These are phyloP conservation scores for Cariama cristata DNA, from an alignment of 2,113 vertebrate genomes.

Conservation along the genomic window DNA sequence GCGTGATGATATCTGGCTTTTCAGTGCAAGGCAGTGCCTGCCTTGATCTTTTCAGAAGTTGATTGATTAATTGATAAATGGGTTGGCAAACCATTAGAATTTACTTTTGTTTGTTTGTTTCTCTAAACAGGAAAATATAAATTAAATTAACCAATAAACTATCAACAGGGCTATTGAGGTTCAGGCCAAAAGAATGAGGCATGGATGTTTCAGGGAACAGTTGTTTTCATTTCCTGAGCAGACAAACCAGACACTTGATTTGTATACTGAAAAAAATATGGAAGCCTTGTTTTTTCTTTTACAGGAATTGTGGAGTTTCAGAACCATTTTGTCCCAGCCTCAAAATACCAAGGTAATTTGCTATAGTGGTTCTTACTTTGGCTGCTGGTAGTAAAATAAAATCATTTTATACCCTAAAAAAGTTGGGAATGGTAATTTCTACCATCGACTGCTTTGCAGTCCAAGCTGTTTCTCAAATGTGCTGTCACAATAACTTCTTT, in stretches of 20 bases:
- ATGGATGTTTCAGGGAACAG: background rate
- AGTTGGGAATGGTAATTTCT: constrained; percentile 1
- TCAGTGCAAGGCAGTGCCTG: background rate
- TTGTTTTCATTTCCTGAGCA: background rate
- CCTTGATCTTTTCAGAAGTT: background rate
- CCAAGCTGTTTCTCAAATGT: background rate
- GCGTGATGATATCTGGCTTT: rapidly evolving
- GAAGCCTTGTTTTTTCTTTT: background rate
- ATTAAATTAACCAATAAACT: background rate
- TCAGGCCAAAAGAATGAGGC: background rate
- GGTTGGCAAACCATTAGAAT: background rate
- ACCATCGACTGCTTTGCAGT: background rate
- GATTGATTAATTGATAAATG: background rate
- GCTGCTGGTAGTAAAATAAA: constrained; percentile 15
- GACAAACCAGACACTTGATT: background rate
- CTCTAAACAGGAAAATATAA: background rate
- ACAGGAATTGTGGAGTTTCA: background rate
- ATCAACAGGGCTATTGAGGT: background rate
- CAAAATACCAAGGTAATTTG: background rate
- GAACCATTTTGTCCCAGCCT: background rate
- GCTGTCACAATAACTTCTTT: constrained; percentile 33
- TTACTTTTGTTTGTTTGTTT: background rate
- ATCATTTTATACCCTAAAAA: constrained; percentile 12
- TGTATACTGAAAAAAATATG: background rate
- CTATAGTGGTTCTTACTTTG: background rate